Conservation (phyloP, 2,888 invertebrate species). For the Oasisia sp. region DNA sequence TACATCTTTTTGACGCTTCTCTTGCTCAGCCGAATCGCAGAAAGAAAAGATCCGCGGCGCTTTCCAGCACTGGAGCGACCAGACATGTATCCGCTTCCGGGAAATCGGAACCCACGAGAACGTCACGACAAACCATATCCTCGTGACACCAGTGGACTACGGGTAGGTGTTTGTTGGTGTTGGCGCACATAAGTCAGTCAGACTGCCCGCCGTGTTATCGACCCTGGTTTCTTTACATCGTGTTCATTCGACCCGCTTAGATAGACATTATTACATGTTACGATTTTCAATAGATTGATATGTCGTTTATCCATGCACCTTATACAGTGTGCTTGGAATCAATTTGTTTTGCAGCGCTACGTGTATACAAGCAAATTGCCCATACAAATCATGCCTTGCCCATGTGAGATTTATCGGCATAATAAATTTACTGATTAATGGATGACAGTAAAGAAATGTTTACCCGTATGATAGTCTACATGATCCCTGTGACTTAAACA, state of each 20-base stretch:
- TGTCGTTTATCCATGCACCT: no score
- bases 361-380: no score
- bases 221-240: not conserved
- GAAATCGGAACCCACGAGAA: slow-evolving; percentile 20
- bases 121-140: not conserved
- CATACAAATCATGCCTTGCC: no score
- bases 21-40: not conserved
- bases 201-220: not conserved
- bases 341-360: no score
- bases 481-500: no score
- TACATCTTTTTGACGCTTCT: not conserved
- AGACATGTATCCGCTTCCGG: slow-evolving; percentile 24
- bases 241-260: not conserved
- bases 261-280: not conserved
- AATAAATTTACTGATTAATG: no score
- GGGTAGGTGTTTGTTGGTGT: not conserved
- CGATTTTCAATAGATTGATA: not conserved
- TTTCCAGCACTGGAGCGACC: slow-evolving; percentile 17
- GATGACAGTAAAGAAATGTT: no score
- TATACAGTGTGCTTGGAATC: no score
- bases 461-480: no score
- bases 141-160: not conserved
- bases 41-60: slow-evolving; percentile 8
- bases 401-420: no score
- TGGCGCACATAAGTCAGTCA: not conserved